Percentiles rank a stretch among this genome's conserved stretches.
Conservation (phyloP, 2,797 vertebrate genomes). For the Poeciliopsis turneri region DNA sequence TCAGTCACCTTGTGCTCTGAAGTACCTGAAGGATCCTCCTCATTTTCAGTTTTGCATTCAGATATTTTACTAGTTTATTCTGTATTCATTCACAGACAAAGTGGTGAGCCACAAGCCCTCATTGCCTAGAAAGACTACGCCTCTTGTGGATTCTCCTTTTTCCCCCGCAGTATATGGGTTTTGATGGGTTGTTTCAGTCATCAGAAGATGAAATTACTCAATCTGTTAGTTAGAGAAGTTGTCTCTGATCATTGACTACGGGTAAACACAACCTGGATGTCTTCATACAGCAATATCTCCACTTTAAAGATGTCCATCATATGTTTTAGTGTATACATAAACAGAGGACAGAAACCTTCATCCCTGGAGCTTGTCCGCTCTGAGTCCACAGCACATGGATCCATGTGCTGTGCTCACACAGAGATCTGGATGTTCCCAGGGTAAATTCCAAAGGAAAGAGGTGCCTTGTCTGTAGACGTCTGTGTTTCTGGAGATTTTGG, state of each 20-base stretch:
- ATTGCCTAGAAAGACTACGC: conserved; percentile 1
- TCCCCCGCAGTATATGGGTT: neutral
- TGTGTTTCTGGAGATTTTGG: conserved; percentile 57
- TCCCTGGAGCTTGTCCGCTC: neutral
- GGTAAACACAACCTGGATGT: too few relatives aligned
- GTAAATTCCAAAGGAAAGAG: conserved; percentile 63
- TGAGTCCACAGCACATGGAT: neutral
- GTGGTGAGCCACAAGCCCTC: neutral
- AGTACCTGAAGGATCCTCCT: neutral
- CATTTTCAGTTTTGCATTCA: neutral
- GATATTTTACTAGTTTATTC: neutral
- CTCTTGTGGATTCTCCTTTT: neutral
- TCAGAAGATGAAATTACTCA: neutral
- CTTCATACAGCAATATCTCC: too few relatives aligned
- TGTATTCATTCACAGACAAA: neutral
- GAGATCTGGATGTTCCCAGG: conserved; percentile 31
- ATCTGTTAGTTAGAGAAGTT: too few relatives aligned
- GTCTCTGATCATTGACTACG: too few relatives aligned
- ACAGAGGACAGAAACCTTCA: neutral
- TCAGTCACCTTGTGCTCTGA: neutral
- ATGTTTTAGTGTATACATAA: neutral
- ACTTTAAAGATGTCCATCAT: neutral
- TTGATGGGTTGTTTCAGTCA: neutral
- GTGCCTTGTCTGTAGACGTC: conserved; percentile 48
- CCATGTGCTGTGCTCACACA: neutral